Conservation (phyloP, 2,797 vertebrate species). For the Lophotriccus pileatus region DNA sequence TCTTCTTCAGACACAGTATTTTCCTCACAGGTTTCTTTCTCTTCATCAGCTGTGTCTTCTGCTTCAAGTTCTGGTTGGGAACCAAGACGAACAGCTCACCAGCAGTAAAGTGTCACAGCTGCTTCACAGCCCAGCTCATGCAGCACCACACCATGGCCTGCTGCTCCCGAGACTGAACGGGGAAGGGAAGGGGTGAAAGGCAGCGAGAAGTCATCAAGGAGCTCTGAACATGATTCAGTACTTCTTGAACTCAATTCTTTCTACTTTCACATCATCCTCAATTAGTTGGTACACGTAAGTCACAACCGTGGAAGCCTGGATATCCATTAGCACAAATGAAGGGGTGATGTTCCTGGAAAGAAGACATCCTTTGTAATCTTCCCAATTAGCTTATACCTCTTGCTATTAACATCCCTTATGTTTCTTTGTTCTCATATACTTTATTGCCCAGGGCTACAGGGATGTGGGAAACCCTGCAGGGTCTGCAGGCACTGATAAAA, state of each 20-base stretch:
- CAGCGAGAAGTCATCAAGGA: neutral
- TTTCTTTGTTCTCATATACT: neutral
- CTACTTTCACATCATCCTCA: conserved; percentile 91
- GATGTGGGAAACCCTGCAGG: neutral
- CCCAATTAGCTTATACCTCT: neutral
- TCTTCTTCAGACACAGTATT: neutral
- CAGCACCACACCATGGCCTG: neutral
- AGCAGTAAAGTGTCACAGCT: accelerated
- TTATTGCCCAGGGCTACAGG: neutral
- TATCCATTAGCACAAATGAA: conserved; percentile 95
- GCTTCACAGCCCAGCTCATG: neutral
- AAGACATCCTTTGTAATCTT: neutral
- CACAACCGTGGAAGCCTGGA: conserved; percentile 90
- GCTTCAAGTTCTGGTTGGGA: neutral
- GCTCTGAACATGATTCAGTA: conserved; percentile 63
- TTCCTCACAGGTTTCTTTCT: neutral
- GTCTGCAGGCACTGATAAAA: neutral
- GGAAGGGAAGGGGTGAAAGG: neutral
- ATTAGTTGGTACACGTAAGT: conserved; percentile 91
- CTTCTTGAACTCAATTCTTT: conserved; percentile 94
- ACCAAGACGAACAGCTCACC: neutral
- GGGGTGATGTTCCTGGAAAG: conserved; percentile 87
- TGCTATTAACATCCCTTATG: too few species aligned
- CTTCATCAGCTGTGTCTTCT: neutral
- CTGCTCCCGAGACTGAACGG: neutral